phyloP scores from a whole-genome alignment of 2,113 vertebrate species.

The Cairina moschata region DNA sequence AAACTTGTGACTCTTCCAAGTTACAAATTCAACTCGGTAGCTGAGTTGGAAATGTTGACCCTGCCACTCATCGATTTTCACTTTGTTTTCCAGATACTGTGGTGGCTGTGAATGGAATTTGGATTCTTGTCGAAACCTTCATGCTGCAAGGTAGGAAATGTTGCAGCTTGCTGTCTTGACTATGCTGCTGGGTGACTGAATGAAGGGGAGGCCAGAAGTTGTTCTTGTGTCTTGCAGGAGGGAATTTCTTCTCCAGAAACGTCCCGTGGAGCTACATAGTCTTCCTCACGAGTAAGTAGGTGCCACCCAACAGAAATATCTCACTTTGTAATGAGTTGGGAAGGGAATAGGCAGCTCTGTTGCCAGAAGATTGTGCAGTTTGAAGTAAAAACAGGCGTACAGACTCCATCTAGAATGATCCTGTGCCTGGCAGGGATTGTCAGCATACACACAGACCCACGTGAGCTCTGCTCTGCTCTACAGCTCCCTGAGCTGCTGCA shows the following conservation, averaged over 20 bases:
- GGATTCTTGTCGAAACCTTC: constrained; percentile 96
- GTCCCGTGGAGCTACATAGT: constrained; percentile 96
- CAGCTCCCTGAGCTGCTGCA: no score
- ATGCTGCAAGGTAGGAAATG: constrained; percentile 85
- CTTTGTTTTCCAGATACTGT: constrained; percentile 84
- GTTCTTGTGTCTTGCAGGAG: constrained; percentile 76
- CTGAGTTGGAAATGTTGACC: not conserved
- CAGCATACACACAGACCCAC: no score
- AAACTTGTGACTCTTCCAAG: not conserved
- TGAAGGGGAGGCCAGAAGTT: not conserved
- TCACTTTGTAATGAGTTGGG: not conserved
- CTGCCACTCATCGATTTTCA: not conserved
- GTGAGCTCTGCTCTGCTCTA: no score
- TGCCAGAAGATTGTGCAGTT: not conserved
- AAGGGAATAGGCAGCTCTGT: not conserved
- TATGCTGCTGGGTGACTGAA: not conserved
- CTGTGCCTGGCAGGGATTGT: no score
- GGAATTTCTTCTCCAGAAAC: constrained; percentile 85
- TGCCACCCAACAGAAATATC: not conserved
- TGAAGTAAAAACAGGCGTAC: not conserved
- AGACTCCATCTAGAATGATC: not conserved
- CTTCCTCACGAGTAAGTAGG: constrained; percentile 93
- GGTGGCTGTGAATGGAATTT: constrained; percentile 95
- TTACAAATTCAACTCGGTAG: not conserved
- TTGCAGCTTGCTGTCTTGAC: not conserved